These are phyloP conservation scores for Falco punctatus DNA, from an alignment of 2,113 vertebrate species.

Conservation along the genomic window DNA sequence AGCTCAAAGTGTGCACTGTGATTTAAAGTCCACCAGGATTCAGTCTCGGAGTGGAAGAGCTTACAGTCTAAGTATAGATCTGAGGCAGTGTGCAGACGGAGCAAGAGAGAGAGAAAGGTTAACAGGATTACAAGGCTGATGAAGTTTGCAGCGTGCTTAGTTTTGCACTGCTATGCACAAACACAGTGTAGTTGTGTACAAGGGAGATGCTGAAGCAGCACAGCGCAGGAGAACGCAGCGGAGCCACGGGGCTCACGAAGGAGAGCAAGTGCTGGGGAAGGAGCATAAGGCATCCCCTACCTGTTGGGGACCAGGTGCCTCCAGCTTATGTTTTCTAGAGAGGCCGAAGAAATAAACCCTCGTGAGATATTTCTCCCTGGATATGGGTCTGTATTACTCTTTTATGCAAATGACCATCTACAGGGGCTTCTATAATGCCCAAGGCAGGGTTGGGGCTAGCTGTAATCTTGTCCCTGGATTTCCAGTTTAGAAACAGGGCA, in stretches of 20 bases:
- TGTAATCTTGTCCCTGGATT: neutral
- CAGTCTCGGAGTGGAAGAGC: fast-evolving
- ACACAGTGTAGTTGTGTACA: fast-evolving
- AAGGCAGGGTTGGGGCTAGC: neutral
- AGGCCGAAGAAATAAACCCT: neutral
- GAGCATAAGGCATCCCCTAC: neutral
- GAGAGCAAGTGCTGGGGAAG: neutral
- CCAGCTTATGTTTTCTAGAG: fast-evolving
- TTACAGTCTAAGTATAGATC: neutral
- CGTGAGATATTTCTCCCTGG: neutral
- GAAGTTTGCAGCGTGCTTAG: neutral
- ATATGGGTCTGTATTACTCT: fast-evolving
- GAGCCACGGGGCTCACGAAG: fast-evolving
- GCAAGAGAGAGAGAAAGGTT: neutral
- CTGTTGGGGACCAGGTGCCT: fast-evolving
- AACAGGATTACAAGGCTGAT: neutral
- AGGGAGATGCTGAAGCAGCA: neutral
- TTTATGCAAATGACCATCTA: neutral
- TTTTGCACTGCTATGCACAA: neutral
- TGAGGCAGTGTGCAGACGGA: neutral
- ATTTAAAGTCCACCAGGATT: neutral
- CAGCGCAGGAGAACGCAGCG: fast-evolving
- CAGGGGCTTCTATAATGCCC: neutral
- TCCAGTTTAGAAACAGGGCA: neutral
- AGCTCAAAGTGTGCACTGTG: neutral